A percentile compares a stretch with the other conserved stretches of the same genome.
These are phyloP conservation scores for Tipula helvola DNA, from an alignment of 2,888 invertebrate genomes.

Conservation along the genomic window DNA sequence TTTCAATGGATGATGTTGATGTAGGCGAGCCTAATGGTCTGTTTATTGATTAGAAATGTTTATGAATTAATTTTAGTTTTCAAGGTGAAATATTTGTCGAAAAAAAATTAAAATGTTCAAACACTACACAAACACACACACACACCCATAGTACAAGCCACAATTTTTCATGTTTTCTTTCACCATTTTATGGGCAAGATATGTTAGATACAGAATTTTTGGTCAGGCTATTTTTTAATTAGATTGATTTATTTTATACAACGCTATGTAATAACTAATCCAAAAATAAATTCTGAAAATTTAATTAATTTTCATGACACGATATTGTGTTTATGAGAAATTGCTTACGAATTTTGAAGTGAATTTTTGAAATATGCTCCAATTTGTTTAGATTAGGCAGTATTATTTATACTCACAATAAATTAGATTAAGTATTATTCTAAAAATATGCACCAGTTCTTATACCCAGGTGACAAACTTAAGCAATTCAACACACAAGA, in stretches of 20 bases:
- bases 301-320: background rate
- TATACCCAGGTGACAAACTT: background rate
- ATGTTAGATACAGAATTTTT: background rate
- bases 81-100: background rate
- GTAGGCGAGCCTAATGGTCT: constrained; percentile 19
- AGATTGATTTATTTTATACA: background rate
- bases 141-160: background rate
- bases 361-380: background rate
- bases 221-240: background rate
- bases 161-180: background rate
- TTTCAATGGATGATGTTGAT: constrained; percentile 21
- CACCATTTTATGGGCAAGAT: background rate
- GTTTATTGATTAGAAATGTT: background rate
- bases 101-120: background rate
- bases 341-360: background rate
- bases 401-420: background rate
- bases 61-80: background rate
- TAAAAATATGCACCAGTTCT: background rate
- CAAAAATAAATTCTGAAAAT: background rate
- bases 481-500: background rate
- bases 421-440: background rate
- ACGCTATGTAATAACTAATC: background rate
- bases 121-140: background rate
- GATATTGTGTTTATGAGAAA: background rate
- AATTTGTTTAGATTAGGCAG: background rate